phyloP scores from a whole-genome alignment of 2,888 invertebrate genomes.

The Crossocerus cetratus region DNA sequence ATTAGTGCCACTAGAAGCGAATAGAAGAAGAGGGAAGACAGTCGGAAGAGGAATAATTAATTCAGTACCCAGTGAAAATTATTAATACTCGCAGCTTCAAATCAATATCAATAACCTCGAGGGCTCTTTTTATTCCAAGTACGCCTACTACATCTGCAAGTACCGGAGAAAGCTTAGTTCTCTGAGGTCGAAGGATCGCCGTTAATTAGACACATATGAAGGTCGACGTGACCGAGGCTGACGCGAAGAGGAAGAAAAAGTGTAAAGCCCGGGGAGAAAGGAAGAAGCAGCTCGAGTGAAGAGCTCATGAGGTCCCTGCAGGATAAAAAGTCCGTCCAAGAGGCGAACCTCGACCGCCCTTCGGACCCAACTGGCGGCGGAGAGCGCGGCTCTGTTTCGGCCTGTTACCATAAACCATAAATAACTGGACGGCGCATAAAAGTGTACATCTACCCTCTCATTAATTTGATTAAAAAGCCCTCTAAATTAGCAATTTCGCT shows the following conservation, averaged over 20 bases:
- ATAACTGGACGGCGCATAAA: constrained; percentile 60
- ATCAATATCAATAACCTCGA: background rate
- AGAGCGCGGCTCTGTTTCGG: constrained; percentile 49
- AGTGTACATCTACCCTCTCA: constrained; percentile 53
- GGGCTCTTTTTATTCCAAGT: background rate
- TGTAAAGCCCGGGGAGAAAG: background rate
- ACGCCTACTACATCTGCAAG: background rate
- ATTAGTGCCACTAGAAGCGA: no score
- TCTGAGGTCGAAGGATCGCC: background rate
- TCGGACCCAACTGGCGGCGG: constrained; percentile 18
- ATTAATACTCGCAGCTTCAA: background rate
- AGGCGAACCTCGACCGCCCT: constrained; percentile 29
- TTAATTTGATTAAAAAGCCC: constrained; percentile 65
- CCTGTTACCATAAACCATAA: constrained; percentile 65
- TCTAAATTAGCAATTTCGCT: constrained; percentile 64
- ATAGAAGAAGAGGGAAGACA: no score
- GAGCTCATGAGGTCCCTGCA: constrained; percentile 1
- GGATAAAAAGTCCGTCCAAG: constrained; percentile 19
- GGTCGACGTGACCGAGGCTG: constrained; percentile 33
- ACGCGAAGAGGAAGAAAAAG: background rate
- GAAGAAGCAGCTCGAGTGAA: constrained; percentile 23
- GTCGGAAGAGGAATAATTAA: background rate
- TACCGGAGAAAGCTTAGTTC: no score
- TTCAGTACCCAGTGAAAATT: background rate
- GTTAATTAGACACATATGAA: constrained; percentile 48